phyloP scores from a whole-genome alignment of 2,888 invertebrate species.

The Acleris emargana region DNA sequence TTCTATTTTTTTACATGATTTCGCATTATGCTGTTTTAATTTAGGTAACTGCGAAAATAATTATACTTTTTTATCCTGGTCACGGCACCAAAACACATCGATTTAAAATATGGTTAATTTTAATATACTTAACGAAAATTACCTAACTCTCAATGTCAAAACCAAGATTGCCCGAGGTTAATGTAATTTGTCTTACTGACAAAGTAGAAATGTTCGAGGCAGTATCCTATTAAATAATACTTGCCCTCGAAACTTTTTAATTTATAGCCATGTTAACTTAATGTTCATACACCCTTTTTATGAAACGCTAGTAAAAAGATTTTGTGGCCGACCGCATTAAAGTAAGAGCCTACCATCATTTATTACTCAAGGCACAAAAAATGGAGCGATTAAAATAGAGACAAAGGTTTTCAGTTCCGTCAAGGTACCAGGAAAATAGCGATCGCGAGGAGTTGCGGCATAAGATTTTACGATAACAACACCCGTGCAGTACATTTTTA shows the following conservation, averaged over 20 bases:
- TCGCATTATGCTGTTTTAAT: no score
- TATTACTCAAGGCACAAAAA: conserved; percentile 29
- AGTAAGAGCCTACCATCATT: conserved; percentile 31
- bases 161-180: no score
- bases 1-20: no score
- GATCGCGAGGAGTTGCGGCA: conserved; percentile 53
- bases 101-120: no score
- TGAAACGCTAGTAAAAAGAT: conserved; percentile 33
- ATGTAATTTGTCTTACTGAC: no score
- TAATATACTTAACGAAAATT: no score
- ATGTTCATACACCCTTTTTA: conserved; percentile 31
- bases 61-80: not conserved
- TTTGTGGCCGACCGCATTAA: conserved; percentile 32
- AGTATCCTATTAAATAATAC: not conserved
- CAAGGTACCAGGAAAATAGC: conserved; percentile 32
- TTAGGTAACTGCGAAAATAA: not conserved
- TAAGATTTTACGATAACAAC: conserved; percentile 66
- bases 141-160: no score
- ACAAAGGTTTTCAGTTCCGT: conserved; percentile 24
- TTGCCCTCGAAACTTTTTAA: conserved; percentile 17
- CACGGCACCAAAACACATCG: not conserved
- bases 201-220: not conserved
- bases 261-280: conserved; percentile 22
- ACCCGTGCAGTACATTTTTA: conserved; percentile 49
- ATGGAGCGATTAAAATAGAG: conserved; percentile 35